These are phyloP conservation scores for Formica selysi DNA, from an alignment of 1,140 invertebrate genomes.

Conservation along the genomic window DNA sequence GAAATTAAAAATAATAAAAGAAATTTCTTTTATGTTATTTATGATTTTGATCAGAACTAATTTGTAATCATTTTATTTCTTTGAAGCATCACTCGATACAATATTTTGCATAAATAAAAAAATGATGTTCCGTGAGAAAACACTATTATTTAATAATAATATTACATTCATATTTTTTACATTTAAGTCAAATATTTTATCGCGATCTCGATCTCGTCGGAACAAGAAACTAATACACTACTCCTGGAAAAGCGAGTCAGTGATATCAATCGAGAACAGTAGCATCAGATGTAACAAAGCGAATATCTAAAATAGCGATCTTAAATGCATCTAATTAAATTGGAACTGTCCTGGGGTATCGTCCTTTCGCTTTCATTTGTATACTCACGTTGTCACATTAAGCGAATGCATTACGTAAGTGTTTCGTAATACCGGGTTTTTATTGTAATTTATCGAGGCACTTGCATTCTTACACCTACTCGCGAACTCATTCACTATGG, in stretches of 20 bases:
- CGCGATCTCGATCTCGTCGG: neutral
- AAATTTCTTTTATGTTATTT: neutral
- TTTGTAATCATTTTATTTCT: neutral
- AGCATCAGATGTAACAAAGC: conserved; percentile 14
- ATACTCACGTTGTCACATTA: neutral
- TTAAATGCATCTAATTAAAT: conserved; percentile 33
- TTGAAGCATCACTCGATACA: neutral
- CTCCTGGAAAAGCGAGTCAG: neutral
- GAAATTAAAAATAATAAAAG: neutral
- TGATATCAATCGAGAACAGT: conserved; percentile 10
- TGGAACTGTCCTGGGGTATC: neutral
- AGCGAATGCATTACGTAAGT: conserved; percentile 29
- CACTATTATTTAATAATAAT: conserved; percentile 17
- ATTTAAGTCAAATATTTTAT: neutral
- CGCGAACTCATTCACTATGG: conserved; percentile 20
- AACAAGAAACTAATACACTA: neutral
- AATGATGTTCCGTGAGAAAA: neutral
- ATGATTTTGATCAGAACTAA: neutral
- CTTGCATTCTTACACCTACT: conserved; percentile 52
- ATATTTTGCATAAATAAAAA: neutral
- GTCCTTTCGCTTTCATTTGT: neutral
- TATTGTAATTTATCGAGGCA: conserved; percentile 59
- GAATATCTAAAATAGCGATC: conserved; percentile 27
- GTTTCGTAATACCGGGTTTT: conserved; percentile 21
- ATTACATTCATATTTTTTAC: neutral